These are phyloP conservation scores for Drepana falcataria DNA, from an alignment of 2,888 invertebrate species.

Conservation along the genomic window DNA sequence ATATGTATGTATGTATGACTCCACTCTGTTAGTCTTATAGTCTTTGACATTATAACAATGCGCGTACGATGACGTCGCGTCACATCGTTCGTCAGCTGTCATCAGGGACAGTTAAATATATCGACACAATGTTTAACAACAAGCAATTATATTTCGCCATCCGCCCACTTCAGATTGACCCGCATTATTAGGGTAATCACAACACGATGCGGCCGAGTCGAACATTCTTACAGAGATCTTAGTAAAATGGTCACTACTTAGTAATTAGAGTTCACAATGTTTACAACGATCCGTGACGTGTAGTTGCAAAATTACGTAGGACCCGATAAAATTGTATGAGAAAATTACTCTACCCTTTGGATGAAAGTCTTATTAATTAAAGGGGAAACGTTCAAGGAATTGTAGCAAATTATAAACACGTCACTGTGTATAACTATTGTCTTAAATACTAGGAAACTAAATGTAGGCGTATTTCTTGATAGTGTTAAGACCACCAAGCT, in stretches of 20 bases:
- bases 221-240: constrained; percentile 8
- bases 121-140: constrained; percentile 27
- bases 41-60: constrained; percentile 23
- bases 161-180: constrained; percentile 17
- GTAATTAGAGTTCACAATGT: constrained; percentile 26
- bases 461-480: no score
- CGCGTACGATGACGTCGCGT: constrained; percentile 6
- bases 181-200: constrained; percentile 8
- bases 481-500: no score
- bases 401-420: background rate
- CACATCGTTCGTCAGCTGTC: constrained; percentile 39
- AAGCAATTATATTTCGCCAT: constrained; percentile 7
- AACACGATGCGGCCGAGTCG: constrained; percentile 2
- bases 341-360: background rate
- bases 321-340: constrained; percentile 10
- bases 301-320: constrained; percentile 26
- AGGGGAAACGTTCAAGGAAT: background rate
- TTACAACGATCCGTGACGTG: constrained; percentile 28
- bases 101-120: constrained; percentile 33
- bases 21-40: constrained; percentile 6
- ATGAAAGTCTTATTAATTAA: background rate
- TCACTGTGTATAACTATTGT: no score
- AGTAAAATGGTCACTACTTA: constrained; percentile 12
- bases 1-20: no score
- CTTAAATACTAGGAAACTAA: no score